These are phyloP conservation scores for Propsilocerus akamusi DNA, from an alignment of 1,140 invertebrate species.

Conservation along the genomic window DNA sequence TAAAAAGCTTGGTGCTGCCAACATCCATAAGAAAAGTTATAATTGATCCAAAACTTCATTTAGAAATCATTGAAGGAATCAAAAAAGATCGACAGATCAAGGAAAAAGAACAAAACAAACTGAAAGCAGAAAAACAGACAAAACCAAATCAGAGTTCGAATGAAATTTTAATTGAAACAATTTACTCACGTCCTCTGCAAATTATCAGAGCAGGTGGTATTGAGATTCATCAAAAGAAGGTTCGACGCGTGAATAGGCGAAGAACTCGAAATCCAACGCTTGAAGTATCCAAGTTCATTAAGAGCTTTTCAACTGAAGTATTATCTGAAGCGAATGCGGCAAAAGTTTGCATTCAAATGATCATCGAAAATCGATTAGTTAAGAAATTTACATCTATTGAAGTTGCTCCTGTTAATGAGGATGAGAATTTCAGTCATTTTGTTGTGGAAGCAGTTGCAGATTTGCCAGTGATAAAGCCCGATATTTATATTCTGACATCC, in stretches of 20 bases:
- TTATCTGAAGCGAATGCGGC: conserved; percentile 18
- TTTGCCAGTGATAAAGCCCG: conserved; percentile 30
- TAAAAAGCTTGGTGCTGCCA: conserved; percentile 58
- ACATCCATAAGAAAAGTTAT: conserved; percentile 61
- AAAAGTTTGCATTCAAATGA: conserved; percentile 36
- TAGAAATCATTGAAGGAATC: conserved; percentile 24
- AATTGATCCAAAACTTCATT: conserved; percentile 55
- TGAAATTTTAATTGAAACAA: neutral
- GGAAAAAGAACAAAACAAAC: conserved; percentile 16
- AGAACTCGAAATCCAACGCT: conserved; percentile 42
- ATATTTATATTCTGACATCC: conserved; percentile 26
- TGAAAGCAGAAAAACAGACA: too few species aligned
- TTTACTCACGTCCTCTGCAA: conserved; percentile 13
- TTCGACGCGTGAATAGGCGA: conserved; percentile 52
- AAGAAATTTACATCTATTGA: conserved; percentile 50
- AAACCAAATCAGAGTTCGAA: too few species aligned
- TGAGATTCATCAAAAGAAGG: conserved; percentile 66
- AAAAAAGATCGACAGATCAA: conserved; percentile 18
- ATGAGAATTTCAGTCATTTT: conserved; percentile 26
- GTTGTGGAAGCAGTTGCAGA: conserved; percentile 36
- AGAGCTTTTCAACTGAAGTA: conserved; percentile 31
- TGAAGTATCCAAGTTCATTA: conserved; percentile 58
- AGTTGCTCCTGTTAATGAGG: conserved; percentile 23
- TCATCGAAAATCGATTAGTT: conserved; percentile 52
- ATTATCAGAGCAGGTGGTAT: conserved; percentile 54